phyloP scores from a whole-genome alignment of 53 echinoderm and acorn worm genomes.

The Glandiceps talaboti region DNA sequence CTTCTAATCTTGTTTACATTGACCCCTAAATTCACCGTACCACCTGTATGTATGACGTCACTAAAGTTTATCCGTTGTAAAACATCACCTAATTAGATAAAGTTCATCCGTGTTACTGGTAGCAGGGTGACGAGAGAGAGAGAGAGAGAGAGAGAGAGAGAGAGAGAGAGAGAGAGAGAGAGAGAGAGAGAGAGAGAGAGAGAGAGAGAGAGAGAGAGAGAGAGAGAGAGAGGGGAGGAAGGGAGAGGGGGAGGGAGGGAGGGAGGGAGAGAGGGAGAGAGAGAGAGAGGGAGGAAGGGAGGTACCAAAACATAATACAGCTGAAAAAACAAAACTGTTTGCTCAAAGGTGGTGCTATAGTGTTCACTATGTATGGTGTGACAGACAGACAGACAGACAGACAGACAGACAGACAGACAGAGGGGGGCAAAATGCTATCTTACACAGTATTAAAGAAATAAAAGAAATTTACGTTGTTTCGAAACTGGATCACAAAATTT shows the following conservation, averaged over 20 bases:
- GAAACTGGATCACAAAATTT: too few relatives aligned
- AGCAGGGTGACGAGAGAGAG: not conserved
- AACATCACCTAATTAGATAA: too few relatives aligned
- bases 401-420: not conserved
- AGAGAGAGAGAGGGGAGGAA: not conserved
- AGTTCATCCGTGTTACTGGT: too few relatives aligned
- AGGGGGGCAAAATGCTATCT: too few relatives aligned
- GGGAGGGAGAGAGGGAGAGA: not conserved
- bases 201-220: not conserved
- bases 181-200: not conserved
- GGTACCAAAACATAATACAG: too few relatives aligned
- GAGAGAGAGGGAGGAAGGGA: not conserved
- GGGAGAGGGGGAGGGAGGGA: not conserved
- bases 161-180: not conserved
- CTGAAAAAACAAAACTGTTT: too few relatives aligned
- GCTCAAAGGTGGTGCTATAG: not conserved
- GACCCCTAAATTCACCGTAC: too few relatives aligned
- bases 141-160: not conserved
- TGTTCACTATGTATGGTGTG: not conserved
- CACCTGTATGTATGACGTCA: too few relatives aligned
- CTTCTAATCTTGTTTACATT: too few relatives aligned
- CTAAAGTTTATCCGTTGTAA: too few relatives aligned
- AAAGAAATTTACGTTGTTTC: too few relatives aligned
- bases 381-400: not conserved
- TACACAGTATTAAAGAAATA: too few relatives aligned